These are phyloP conservation scores for Campaea margaritaria DNA, from an alignment of 2,888 invertebrate genomes.

Conservation along the genomic window DNA sequence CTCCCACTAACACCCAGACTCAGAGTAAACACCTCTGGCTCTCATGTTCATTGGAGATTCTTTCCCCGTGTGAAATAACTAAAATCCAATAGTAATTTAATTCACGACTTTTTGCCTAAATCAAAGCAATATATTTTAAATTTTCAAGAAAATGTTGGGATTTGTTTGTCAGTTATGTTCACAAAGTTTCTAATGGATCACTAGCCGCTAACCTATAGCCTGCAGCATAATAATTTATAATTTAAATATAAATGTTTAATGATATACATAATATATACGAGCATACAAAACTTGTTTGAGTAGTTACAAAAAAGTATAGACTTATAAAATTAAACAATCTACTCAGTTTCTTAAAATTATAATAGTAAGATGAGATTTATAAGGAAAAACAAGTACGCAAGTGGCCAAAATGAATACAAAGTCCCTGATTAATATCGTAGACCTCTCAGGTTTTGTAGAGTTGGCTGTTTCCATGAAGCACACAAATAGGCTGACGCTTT, in stretches of 20 bases:
- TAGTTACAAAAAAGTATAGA: constrained; percentile 15
- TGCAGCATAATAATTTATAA: constrained; percentile 6
- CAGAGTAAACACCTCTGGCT: no score
- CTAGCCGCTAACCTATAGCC: constrained; percentile 20
- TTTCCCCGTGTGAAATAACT: neutral
- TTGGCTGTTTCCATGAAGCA: constrained; percentile 25
- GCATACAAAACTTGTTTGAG: constrained; percentile 14
- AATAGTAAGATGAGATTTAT: neutral
- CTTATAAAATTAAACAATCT: constrained; percentile 1
- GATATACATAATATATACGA: no score
- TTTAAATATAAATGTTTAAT: no score
- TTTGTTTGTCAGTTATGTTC: neutral
- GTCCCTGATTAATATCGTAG: no score
- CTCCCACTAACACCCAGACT: no score
- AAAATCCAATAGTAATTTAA: neutral
- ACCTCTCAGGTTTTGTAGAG: no score
- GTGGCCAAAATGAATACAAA: no score
- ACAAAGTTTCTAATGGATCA: constrained; percentile 10
- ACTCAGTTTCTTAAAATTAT: neutral
- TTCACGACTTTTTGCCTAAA: neutral
- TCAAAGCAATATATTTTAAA: neutral
- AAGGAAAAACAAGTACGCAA: no score
- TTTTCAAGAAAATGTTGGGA: neutral
- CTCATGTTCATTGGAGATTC: neutral
- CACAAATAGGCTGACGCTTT: constrained; percentile 34